Evolutionary conservation across 2,888 invertebrate genomes (phyloP), one percentile per base, ranked within the genome.

Genomic region (Nudaria mundana): DNA sequence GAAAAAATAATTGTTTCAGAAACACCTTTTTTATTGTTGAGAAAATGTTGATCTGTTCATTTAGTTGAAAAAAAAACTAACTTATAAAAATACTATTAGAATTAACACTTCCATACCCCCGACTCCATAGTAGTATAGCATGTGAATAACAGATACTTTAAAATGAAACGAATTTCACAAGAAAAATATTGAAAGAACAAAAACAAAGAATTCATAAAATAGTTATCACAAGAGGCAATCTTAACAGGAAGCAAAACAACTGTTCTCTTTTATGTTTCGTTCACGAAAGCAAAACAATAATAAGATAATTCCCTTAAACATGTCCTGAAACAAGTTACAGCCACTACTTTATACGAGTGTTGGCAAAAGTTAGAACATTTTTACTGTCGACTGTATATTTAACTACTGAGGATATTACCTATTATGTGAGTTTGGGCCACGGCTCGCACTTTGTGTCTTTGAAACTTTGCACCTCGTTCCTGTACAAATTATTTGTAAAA

Each of bases 341-440:
- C 66, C 68, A 73, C 66, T 69, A 66, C 61, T 64, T 73, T 72
- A 67, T 65, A 63, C 44, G 55, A 40, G 34, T 58, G 62, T 66
- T 66, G 56, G 60, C 55, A 62, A 70, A 76, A 78, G 63, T 79
- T 79, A 72, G 52, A 72, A 76, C 74, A 75, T 74, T 78, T 79
- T 78, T 76, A 76, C 63, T 68, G 68, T 71, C 67, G 67, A 63
- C 51, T n/a, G n/a, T n/a, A n/a, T n/a, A 66, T 68, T 65, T 64
- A 63, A 58, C 66, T 62, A 59, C 50, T 52, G 46, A 51, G 52
- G 57, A 52, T 62, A 66, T 71, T 57, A 60, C 56, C 52, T 53
- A 63, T 63, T 63, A 52, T 59, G 63, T 58, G 54, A 58, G 57
- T 57, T 49, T 57, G 53, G 61, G 56, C 44, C 47, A 46, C 32